Conservation (phyloP, 64 coral and sea anemone species). For the Cladopsammia gracilis region DNA sequence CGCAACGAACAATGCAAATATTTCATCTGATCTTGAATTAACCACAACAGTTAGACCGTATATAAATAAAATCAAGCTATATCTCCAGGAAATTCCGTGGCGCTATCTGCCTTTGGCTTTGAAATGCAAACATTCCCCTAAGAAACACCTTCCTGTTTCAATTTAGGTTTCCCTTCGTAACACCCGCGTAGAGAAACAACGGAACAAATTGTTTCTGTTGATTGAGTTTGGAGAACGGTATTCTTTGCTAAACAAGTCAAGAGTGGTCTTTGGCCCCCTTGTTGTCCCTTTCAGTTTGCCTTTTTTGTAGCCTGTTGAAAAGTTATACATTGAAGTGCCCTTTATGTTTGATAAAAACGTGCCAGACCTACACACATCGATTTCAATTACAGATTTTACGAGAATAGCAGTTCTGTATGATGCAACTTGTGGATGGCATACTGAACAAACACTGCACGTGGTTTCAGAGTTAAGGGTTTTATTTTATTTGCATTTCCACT, state of each 20-base stretch:
- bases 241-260: not conserved
- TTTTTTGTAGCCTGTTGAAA: no score
- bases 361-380: no score
- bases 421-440: not conserved
- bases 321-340: no score
- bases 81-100: not conserved
- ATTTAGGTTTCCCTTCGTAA: not conserved
- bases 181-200: not conserved
- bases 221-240: not conserved
- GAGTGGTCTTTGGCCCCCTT: not conserved
- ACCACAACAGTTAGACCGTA: not conserved
- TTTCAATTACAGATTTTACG: no score
- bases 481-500: slow-evolving; percentile 12
- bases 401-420: no score
- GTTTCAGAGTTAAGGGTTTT: not conserved
- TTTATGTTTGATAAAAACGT: no score
- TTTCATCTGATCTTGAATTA: not conserved
- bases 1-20: not conserved
- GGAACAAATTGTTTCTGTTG: not conserved
- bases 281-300: no score
- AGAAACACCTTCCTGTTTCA: not conserved
- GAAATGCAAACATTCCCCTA: not conserved
- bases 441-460: not conserved
- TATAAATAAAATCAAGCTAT: not conserved
- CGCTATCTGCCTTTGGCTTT: not conserved